Conservation (phyloP, 2,888 invertebrate genomes). For the Danaus chrysippus region DNA sequence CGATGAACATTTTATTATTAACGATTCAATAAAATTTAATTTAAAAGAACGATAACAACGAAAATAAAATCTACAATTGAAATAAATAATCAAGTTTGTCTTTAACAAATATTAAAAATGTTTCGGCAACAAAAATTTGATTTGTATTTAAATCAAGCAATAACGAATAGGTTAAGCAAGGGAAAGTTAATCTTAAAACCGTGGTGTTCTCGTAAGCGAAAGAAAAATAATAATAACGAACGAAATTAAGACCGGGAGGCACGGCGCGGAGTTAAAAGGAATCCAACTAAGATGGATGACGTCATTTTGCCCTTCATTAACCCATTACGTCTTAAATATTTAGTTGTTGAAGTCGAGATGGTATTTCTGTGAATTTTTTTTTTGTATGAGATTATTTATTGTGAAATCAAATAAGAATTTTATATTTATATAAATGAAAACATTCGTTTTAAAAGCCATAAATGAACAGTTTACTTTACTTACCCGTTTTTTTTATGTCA, state of each 20-base stretch:
- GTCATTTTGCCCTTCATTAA: constrained; percentile 73
- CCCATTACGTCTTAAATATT: constrained; percentile 58
- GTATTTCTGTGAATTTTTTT: constrained; percentile 7
- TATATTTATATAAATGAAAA: too few species aligned
- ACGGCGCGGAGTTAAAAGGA: constrained; percentile 57
- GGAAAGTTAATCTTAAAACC: constrained; percentile 27
- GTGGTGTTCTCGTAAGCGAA: constrained; percentile 26
- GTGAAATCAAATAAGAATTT: too few species aligned
- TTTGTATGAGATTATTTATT: too few species aligned
- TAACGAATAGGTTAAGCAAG: neutral
- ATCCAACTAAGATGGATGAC: constrained; percentile 72
- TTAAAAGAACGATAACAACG: too few species aligned
- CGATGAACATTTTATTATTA: too few species aligned
- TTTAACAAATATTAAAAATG: neutral
- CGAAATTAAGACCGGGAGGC: constrained; percentile 57
- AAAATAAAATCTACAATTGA: too few species aligned
- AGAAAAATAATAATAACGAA: constrained; percentile 60
- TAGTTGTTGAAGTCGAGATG: constrained; percentile 50
- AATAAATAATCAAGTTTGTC: too few species aligned
- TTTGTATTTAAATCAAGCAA: constrained; percentile 8
- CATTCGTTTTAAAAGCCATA: too few species aligned
- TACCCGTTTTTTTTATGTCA: too few species aligned
- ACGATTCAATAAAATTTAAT: too few species aligned
- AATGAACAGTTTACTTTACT: too few species aligned
- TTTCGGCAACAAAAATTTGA: constrained; percentile 11